A percentile compares a stretch with the other conserved stretches of the same genome.
Evolutionary conservation across 2,113 vertebrate genomes (phyloP).

Genomic region (Austrofundulus limnaeus): DNA sequence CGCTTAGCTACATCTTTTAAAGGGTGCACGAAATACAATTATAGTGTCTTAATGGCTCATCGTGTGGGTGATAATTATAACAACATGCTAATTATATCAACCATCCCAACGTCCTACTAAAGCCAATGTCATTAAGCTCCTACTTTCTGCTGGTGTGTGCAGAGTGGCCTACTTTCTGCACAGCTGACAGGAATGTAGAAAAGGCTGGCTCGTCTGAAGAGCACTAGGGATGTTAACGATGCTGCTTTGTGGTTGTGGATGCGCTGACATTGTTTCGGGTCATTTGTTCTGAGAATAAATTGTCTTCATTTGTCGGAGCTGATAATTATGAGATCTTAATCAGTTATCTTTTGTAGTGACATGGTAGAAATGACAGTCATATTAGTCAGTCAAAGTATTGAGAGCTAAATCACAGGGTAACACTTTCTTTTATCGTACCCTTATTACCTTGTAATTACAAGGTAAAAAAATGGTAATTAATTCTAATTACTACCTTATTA

Average conservation of each 20-base stretch:
- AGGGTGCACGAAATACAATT: slow-evolving; percentile 58
- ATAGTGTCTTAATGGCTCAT: slow-evolving; percentile 61
- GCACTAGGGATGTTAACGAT: not conserved
- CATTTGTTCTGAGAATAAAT: slow-evolving; percentile 19
- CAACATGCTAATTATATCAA: slow-evolving; percentile 74
- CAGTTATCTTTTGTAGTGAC: slow-evolving; percentile 22
- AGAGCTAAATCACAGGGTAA: not conserved
- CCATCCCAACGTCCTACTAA: slow-evolving; percentile 72
- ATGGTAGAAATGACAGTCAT: slow-evolving; percentile 8
- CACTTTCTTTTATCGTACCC: no score
- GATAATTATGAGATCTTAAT: slow-evolving; percentile 1
- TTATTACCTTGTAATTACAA: no score
- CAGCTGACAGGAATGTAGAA: slow-evolving; percentile 28
- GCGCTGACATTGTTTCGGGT: slow-evolving; percentile 25
- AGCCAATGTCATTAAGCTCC: slow-evolving; percentile 73
- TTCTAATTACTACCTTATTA: no score
- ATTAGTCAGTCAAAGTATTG: not conserved
- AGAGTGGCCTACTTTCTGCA: slow-evolving; percentile 63
- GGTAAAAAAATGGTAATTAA: no score
- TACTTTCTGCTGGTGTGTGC: slow-evolving; percentile 46
- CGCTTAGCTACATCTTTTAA: slow-evolving; percentile 46
- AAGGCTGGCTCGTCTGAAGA: slow-evolving; percentile 10
- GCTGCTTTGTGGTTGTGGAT: slow-evolving; percentile 1
- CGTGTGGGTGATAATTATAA: slow-evolving; percentile 71
- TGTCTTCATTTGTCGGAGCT: slow-evolving; percentile 24